Percentiles rank a stretch among this genome's conserved stretches.
Conservation (phyloP, 2,888 invertebrate species). For the Tenthredo amoena region DNA sequence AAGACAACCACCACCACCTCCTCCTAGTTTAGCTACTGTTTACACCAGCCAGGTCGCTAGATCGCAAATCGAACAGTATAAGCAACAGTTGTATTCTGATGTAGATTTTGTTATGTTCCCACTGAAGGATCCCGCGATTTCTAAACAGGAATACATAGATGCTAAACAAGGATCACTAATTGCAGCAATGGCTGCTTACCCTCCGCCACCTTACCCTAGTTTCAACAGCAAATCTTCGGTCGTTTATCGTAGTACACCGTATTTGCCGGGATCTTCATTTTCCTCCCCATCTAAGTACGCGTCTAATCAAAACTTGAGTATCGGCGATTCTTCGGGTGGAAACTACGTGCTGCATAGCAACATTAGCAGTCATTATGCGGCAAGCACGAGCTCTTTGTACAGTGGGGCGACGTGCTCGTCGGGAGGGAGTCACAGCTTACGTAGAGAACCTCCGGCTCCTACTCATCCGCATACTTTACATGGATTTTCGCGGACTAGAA, state of each 20-base stretch:
- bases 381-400: slow-evolving; percentile 78
- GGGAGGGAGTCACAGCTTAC: slow-evolving; percentile 76
- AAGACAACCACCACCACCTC: slow-evolving; percentile 82
- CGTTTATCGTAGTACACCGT: slow-evolving; percentile 91
- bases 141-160: slow-evolving; percentile 94
- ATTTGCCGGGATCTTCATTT: slow-evolving; percentile 83
- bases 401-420: slow-evolving; percentile 78
- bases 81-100: slow-evolving; percentile 94
- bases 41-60: slow-evolving; percentile 86
- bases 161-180: slow-evolving; percentile 90
- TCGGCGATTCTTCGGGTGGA: slow-evolving; percentile 66
- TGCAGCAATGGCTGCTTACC: slow-evolving; percentile 82
- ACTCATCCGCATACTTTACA: slow-evolving; percentile 70
- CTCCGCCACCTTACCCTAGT: slow-evolving; percentile 80
- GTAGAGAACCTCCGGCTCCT: slow-evolving; percentile 74
- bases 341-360: slow-evolving; percentile 71
- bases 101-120: slow-evolving; percentile 96
- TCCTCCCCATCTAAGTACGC: slow-evolving; percentile 87
- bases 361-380: slow-evolving; percentile 75
- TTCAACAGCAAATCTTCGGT: slow-evolving; percentile 83
- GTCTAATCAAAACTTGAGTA: slow-evolving; percentile 87
- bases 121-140: slow-evolving; percentile 92
- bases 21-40: slow-evolving; percentile 86
- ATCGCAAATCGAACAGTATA: slow-evolving; percentile 91
- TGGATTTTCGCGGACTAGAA: slow-evolving; percentile 82